phyloP scores from a whole-genome alignment of 2,888 invertebrate species.

The Thymelicus sylvestris region DNA sequence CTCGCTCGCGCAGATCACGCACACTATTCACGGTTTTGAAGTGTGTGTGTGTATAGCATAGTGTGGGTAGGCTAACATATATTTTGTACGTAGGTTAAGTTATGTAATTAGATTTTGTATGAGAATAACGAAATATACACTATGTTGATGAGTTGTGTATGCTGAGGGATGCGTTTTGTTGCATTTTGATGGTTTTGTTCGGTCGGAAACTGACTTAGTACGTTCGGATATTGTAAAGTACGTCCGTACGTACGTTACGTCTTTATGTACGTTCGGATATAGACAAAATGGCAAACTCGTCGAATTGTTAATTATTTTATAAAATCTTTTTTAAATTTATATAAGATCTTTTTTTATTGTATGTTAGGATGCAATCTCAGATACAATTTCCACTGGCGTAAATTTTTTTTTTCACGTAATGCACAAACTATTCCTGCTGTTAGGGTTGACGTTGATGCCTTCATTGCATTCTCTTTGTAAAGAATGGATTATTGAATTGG shows the following conservation, averaged over 20 bases:
- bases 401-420: too few relatives aligned
- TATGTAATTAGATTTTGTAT: slow-evolving; percentile 80
- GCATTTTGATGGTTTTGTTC: slow-evolving; percentile 24
- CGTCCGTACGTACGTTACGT: too few relatives aligned
- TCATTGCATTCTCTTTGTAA: too few relatives aligned
- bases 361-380: too few relatives aligned
- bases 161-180: slow-evolving; percentile 44
- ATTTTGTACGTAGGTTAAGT: slow-evolving; percentile 63
- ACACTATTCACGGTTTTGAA: slow-evolving; percentile 18
- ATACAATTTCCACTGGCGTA: too few relatives aligned
- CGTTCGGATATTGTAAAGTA: background rate
- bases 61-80: slow-evolving; percentile 40
- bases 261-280: too few relatives aligned
- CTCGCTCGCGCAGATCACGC: background rate
- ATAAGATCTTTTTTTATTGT: too few relatives aligned
- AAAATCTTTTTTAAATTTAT: too few relatives aligned
- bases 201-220: background rate
- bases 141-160: slow-evolving; percentile 52
- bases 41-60: slow-evolving; percentile 14
- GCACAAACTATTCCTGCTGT: too few relatives aligned
- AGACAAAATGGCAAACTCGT: too few relatives aligned
- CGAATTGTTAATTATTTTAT: slow-evolving; percentile 1
- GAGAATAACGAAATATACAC: slow-evolving; percentile 74
- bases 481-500: too few relatives aligned
- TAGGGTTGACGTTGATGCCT: too few relatives aligned